Evolutionary conservation across 1,140 invertebrate genomes (phyloP).

Genomic region (Brachionus rubens): DNA sequence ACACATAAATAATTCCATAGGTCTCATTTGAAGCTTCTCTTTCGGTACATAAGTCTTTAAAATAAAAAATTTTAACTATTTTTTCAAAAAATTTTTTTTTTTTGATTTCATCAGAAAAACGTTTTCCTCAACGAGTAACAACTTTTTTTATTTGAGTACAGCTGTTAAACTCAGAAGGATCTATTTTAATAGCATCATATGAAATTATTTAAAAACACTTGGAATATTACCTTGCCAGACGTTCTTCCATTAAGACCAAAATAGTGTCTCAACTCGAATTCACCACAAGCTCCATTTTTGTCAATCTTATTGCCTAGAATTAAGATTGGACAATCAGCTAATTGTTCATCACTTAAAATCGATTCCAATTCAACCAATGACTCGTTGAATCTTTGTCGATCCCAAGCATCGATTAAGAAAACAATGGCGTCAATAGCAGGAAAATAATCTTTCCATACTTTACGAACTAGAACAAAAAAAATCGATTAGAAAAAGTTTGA

Average conservation of each 20-base stretch:
- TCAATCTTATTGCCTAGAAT: conserved; percentile 99
- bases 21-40: conserved; percentile 82
- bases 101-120: conserved; percentile 44
- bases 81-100: neutral
- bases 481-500: neutral
- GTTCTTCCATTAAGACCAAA: conserved; percentile 90
- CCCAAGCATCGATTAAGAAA: conserved; percentile 92
- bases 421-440: conserved; percentile 98
- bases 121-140: conserved; percentile 27
- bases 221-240: conserved; percentile 80
- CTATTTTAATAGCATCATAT: conserved; percentile 42
- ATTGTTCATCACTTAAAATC: conserved; percentile 75
- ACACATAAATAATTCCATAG: conserved; percentile 98
- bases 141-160: conserved; percentile 29
- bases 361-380: conserved; percentile 69
- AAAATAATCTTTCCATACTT: conserved; percentile 99
- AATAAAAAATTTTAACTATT: neutral
- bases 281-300: conserved; percentile 86
- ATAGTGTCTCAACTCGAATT: conserved; percentile 88
- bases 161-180: conserved; percentile 46
- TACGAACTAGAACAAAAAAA: conserved; percentile 65
- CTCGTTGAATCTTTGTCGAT: conserved; percentile 81
- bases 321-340: conserved; percentile 88
- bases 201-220: neutral
- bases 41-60: conserved; percentile 79